Conservation (phyloP, 2,797 vertebrate species). For the Schizopygopsis malacanthus region DNA sequence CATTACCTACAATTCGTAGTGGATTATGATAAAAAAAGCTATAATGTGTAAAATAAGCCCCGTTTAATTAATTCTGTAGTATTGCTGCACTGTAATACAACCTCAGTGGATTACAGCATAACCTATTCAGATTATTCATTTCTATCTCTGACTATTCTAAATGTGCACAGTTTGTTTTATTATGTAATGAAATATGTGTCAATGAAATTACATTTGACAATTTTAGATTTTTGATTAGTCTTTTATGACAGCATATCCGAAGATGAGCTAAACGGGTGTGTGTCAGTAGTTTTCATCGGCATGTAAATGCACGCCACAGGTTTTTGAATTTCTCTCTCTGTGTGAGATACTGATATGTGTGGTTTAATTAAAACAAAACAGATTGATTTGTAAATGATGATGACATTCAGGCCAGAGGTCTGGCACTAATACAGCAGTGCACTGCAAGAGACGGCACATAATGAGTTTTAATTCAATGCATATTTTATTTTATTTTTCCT, state of each 20-base stretch:
- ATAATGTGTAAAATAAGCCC: neutral
- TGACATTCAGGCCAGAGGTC: neutral
- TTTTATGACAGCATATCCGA: constrained; percentile 12
- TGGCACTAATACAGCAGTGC: neutral
- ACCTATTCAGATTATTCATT: neutral
- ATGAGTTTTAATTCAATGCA: constrained; percentile 9
- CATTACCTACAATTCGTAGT: neutral
- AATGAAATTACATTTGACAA: constrained; percentile 1
- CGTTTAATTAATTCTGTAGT: neutral
- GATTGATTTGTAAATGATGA: constrained; percentile 7
- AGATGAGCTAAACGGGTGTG: neutral
- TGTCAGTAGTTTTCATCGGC: neutral
- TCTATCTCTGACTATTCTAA: neutral
- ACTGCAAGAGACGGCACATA: constrained; percentile 19
- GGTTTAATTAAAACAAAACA: constrained; percentile 24
- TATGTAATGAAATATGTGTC: constrained; percentile 31
- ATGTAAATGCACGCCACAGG: neutral
- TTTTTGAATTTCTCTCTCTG: neutral
- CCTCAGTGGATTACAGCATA: constrained; percentile 24
- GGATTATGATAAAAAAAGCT: neutral
- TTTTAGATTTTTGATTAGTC: constrained; percentile 3
- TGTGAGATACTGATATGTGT: neutral
- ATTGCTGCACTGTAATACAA: neutral
- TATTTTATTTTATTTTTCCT: neutral
- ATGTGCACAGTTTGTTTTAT: neutral